A percentile compares a stretch with the other conserved stretches of the same genome.
phyloP scores from a whole-genome alignment of 92 coral and sea anemone genomes.

The Siderastrea radians region DNA sequence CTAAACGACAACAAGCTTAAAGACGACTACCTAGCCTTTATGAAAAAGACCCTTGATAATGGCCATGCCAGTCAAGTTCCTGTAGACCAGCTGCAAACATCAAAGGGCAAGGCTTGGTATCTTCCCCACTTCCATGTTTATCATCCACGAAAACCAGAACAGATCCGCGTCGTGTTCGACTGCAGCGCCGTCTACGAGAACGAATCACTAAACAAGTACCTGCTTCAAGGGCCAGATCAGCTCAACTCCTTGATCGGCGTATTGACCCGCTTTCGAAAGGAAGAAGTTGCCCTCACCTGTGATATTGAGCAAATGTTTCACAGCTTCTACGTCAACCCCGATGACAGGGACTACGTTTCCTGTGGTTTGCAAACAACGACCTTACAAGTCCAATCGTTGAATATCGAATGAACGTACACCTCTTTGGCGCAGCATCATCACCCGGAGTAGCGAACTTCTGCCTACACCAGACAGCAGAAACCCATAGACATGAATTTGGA shows the following conservation, averaged over 20 bases:
- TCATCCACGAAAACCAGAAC: background rate
- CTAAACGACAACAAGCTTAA: background rate
- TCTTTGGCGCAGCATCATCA: no score
- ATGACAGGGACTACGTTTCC: slow-evolving; percentile 27
- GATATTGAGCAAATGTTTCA: no score
- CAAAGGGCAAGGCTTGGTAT: slow-evolving; percentile 11
- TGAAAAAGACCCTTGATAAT: background rate
- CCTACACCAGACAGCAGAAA: no score
- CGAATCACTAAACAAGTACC: slow-evolving; percentile 15
- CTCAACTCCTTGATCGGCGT: no score
- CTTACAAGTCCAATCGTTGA: slow-evolving; percentile 25
- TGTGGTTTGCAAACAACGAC: slow-evolving; percentile 29
- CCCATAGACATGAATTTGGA: no score
- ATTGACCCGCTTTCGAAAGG: no score
- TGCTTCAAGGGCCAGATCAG: no score
- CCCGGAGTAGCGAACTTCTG: no score
- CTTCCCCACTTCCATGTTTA: slow-evolving; percentile 5
- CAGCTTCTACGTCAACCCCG: no score
- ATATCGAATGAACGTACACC: background rate
- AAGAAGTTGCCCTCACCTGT: no score
- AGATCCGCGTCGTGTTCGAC: background rate
- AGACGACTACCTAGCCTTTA: slow-evolving; percentile 21
- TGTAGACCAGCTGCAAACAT: background rate
- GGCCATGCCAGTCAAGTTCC: background rate
- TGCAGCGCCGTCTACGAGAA: slow-evolving; percentile 17